These are phyloP conservation scores for Brachyistius frenatus DNA, from an alignment of 2,113 vertebrate species.

Conservation along the genomic window DNA sequence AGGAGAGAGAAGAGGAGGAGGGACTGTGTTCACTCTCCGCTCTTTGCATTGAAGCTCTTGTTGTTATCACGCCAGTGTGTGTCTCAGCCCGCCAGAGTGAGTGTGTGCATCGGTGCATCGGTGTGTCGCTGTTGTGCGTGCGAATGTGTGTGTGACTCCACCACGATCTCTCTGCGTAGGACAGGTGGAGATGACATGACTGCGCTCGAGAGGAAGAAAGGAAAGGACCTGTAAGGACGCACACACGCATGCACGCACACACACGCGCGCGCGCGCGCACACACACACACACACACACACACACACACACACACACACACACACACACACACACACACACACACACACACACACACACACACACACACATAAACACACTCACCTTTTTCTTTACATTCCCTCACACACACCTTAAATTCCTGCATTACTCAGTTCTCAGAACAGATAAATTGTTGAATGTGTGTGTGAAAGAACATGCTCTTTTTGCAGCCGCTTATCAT, in stretches of 20 bases:
- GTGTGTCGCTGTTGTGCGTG: constrained; percentile 57
- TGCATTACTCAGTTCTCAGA: constrained; percentile 36
- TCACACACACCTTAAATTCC: constrained; percentile 68
- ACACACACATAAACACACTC: constrained; percentile 18
- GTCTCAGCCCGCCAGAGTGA: constrained; percentile 64
- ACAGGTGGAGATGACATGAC: constrained; percentile 85
- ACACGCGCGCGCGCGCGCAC: constrained; percentile 21
- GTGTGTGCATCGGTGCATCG: constrained; percentile 65
- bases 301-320: constrained; percentile 26
- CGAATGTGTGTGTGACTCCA: constrained; percentile 74
- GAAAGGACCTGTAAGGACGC: constrained; percentile 83
- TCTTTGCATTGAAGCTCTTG: constrained; percentile 65
- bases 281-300: constrained; percentile 4
- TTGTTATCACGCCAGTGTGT: constrained; percentile 68
- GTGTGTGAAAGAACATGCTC: constrained; percentile 12
- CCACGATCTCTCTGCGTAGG: constrained; percentile 71
- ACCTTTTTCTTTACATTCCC: constrained; percentile 57
- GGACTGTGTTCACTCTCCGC: constrained; percentile 63
- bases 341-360: constrained; percentile 6
- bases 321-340: constrained; percentile 23
- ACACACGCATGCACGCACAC: constrained; percentile 24
- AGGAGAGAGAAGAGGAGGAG: constrained; percentile 65
- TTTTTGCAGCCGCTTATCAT: constrained; percentile 44
- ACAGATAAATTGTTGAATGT: constrained; percentile 44
- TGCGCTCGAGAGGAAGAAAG: constrained; percentile 79